Percentiles rank a stretch among this genome's conserved stretches.
phyloP scores from a whole-genome alignment of 2,113 vertebrate genomes.

The Gracilinanus agilis region DNA sequence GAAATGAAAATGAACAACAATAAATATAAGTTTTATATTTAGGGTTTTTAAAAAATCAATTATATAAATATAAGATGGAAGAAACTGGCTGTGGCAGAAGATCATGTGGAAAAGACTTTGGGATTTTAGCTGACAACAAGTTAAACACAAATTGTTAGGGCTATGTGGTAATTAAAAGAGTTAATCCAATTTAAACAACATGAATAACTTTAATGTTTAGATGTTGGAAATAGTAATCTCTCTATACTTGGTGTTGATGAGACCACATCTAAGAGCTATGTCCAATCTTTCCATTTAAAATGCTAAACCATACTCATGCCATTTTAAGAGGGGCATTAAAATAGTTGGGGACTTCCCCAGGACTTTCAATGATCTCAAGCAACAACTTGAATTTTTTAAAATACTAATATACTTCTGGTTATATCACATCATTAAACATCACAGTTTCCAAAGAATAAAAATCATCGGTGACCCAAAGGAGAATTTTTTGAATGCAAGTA shows the following conservation, averaged over 20 bases:
- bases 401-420: neutral
- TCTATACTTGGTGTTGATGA: neutral
- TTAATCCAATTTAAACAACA: neutral
- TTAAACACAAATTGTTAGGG: neutral
- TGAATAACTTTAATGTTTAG: neutral
- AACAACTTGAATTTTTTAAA: neutral
- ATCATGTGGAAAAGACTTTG: neutral
- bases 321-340: neutral
- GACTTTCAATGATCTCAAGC: neutral
- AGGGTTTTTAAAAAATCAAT: neutral
- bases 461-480: neutral
- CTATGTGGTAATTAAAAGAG: neutral
- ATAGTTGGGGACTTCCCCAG: neutral
- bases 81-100: neutral
- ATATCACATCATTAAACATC: neutral
- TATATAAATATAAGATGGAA: neutral
- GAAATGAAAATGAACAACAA: neutral
- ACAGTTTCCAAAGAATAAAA: conserved; percentile 2
- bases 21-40: neutral
- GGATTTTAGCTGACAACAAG: neutral
- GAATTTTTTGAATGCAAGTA: neutral
- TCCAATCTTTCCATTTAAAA: neutral
- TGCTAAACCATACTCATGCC: neutral
- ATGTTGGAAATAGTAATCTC: neutral
- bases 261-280: neutral